Evolutionary conservation across 2,888 invertebrate species (phyloP), one percentile per base, ranked within the genome.

Genomic region (Augochlorella aurata): DNA sequence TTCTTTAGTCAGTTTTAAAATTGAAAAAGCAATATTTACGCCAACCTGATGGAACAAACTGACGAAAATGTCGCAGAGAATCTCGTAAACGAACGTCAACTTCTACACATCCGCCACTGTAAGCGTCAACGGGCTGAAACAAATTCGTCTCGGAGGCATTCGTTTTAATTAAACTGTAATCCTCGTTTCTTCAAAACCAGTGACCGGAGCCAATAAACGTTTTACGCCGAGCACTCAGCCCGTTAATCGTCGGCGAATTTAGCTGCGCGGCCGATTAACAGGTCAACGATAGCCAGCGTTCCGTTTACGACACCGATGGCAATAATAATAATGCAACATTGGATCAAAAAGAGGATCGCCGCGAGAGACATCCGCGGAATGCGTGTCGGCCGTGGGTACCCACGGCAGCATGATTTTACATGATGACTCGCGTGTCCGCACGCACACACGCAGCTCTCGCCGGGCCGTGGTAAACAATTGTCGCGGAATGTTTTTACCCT

Each of bases 391-490:
- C 49, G 50, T 21, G 9, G 47, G 52, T 54, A 38, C 38, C 14
- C 45, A 16, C 5, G 12, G 24, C 21, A 66, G 38, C 38, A 38
- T 38, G 38, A 38, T 38, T 38, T 38, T 38, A 44, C 65, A 65
- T 54, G 65, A 70, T 67, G 61, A 65, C 72, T 49, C 52, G 12
- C 66, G 18, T 12, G 67, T 44, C 52, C 38, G 52, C 54, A 21
- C 54, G 21, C 21, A 12, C 10, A 52, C 52, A 52, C 18, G 3
- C 54, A 18, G 50, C 7, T 16, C 54, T 21, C 44, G 29, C 52
- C 18, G 38, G 18, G 16, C 14, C 12, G 14, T 16, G n/a, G 72
- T 45, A 68, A 80, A 81, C 76, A 83, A 86, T 86, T 79, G 79
- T 83, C 81, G 63, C 45, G 74, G 12, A 49, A 38, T n/a, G 21